Percentiles rank a stretch among this genome's conserved stretches.
These are phyloP conservation scores for Butorides virescens DNA, from an alignment of 2,113 vertebrate genomes.

Conservation along the genomic window DNA sequence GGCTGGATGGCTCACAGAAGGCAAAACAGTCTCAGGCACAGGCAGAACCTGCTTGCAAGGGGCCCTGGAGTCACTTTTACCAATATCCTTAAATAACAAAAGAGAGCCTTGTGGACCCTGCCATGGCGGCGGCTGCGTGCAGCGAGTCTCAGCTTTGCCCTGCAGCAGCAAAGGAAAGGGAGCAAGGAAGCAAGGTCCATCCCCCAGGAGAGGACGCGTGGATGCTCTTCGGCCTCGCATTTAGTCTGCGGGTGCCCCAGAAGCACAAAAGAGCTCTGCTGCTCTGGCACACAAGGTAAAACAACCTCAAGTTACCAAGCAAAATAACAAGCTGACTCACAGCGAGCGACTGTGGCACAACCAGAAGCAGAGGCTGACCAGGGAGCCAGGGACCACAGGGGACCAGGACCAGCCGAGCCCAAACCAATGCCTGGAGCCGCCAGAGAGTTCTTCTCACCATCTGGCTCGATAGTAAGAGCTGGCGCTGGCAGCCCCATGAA, in stretches of 20 bases:
- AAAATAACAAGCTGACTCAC: not conserved
- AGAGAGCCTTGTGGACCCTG: not conserved
- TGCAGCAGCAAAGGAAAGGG: not conserved
- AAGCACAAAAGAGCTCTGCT: not conserved
- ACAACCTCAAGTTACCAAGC: not conserved
- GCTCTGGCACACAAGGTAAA: not conserved
- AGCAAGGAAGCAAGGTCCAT: not conserved
- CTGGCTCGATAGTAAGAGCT: not conserved
- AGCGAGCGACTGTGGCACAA: fast-evolving
- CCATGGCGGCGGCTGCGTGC: fast-evolving
- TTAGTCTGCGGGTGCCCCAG: not conserved
- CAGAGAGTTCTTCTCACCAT: not conserved
- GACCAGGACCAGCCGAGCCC: not conserved
- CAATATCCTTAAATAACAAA: not conserved
- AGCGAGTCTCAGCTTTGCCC: not conserved
- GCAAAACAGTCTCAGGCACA: not conserved
- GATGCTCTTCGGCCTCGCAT: not conserved
- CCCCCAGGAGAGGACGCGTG: not conserved
- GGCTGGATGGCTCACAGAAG: not conserved
- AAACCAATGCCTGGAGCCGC: not conserved
- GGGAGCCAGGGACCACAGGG: not conserved
- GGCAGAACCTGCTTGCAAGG: not conserved
- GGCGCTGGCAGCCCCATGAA: not conserved
- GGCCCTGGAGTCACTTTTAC: not conserved
- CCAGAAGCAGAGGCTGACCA: not conserved